These are phyloP conservation scores for Lepidochitona cinerea DNA, from an alignment of 2,888 invertebrate genomes.

Conservation along the genomic window DNA sequence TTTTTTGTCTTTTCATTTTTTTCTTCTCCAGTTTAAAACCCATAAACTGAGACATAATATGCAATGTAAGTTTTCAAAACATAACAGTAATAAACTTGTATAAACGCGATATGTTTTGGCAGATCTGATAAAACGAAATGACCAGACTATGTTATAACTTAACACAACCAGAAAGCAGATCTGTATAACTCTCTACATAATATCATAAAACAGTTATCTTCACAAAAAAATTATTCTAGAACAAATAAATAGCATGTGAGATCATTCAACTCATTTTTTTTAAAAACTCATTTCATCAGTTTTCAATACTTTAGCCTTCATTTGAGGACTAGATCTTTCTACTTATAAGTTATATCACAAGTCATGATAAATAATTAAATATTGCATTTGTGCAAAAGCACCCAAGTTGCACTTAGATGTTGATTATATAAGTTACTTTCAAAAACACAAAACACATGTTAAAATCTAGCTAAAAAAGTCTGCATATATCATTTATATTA, in stretches of 20 bases:
- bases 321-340: neutral
- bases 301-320: neutral
- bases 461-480: too few species aligned
- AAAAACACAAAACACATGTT: too few species aligned
- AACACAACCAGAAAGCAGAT: neutral
- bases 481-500: too few species aligned
- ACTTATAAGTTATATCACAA: constrained; percentile 3
- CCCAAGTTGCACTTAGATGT: constrained; percentile 6
- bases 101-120: neutral
- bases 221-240: neutral
- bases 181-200: neutral
- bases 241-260: constrained; percentile 7
- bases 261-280: neutral
- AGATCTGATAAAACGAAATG: too few species aligned
- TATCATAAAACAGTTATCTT: neutral
- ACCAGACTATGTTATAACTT: neutral
- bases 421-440: neutral
- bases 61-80: too few species aligned
- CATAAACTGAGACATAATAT: too few species aligned
- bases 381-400: constrained; percentile 9
- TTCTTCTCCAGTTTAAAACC: too few species aligned
- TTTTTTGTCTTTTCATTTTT: too few species aligned
- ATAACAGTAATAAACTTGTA: neutral
- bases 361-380: neutral
- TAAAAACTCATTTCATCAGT: too few species aligned